These are phyloP conservation scores for Xanthorhoe designata DNA, from an alignment of 2,888 invertebrate species.

Conservation along the genomic window DNA sequence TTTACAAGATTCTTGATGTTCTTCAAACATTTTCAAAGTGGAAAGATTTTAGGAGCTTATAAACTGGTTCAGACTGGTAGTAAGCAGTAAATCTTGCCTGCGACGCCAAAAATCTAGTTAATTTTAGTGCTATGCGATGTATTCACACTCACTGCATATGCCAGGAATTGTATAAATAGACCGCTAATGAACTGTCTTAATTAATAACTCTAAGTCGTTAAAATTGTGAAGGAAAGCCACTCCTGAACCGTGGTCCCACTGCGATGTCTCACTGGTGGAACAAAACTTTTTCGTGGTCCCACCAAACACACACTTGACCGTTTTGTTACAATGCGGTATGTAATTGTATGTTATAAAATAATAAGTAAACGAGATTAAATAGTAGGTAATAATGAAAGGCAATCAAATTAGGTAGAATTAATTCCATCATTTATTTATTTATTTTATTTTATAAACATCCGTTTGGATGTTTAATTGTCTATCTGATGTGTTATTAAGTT, in stretches of 20 bases:
- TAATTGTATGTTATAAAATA: no score
- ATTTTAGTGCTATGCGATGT: conserved; percentile 45
- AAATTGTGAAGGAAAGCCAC: not conserved
- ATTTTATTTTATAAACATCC: no score
- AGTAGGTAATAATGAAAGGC: no score
- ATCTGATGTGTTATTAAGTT: not conserved
- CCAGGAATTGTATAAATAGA: conserved; percentile 41
- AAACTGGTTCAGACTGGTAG: conserved; percentile 44
- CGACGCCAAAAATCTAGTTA: conserved; percentile 46
- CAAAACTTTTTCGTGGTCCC: no score
- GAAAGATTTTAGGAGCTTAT: conserved; percentile 20
- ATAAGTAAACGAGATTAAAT: no score
- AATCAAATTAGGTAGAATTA: no score
- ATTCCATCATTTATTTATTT: no score
- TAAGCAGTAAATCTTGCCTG: conserved; percentile 53
- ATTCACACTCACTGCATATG: conserved; percentile 39
- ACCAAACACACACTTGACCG: no score
- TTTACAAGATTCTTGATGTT: conserved; percentile 5
- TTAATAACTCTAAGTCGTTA: conserved; percentile 4
- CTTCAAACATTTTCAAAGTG: conserved; percentile 18
- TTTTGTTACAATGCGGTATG: no score
- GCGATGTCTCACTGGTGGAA: no score
- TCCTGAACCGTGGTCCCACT: no score
- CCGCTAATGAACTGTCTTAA: conserved; percentile 20
- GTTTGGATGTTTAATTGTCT: not conserved